Percentiles rank a stretch among this genome's conserved stretches.
These are phyloP conservation scores for Catonia carolina DNA, from an alignment of 2,888 invertebrate species.

Conservation along the genomic window DNA sequence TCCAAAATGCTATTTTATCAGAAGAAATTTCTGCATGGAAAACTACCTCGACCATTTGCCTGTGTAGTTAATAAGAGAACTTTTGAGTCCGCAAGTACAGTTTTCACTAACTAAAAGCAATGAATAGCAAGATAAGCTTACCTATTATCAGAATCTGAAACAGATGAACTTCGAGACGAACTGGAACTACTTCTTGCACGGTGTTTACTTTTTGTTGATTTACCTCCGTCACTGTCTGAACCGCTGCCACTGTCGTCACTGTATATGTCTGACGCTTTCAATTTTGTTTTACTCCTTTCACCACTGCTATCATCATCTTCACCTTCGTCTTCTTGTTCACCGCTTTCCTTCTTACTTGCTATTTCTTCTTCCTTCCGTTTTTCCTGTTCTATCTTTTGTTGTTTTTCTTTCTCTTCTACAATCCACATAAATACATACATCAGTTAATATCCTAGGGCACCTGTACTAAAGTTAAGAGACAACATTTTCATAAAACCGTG, in stretches of 20 bases:
- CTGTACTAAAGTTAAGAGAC: too few species aligned
- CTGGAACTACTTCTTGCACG: constrained; percentile 25
- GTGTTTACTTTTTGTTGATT: constrained; percentile 10
- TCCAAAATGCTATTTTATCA: too few species aligned
- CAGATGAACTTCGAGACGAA: constrained; percentile 31
- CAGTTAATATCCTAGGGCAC: too few species aligned
- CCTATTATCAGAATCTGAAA: constrained; percentile 34
- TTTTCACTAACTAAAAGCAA: too few species aligned
- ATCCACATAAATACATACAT: too few species aligned
- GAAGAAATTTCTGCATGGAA: too few species aligned
- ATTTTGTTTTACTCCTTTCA: constrained; percentile 46
- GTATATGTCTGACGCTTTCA: constrained; percentile 79
- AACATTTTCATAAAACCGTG: too few species aligned
- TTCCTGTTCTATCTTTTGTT: constrained; percentile 43
- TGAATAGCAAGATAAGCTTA: too few species aligned
- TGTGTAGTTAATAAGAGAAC: too few species aligned
- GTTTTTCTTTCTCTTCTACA: constrained; percentile 46
- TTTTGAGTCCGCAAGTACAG: too few species aligned
- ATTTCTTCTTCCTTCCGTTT: constrained; percentile 44
- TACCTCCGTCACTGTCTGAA: constrained; percentile 36
- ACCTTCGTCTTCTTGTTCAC: constrained; percentile 30
- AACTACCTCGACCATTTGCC: too few species aligned
- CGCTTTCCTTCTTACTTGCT: constrained; percentile 42
- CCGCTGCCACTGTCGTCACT: constrained; percentile 41
- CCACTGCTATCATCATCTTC: constrained; percentile 29